Percentiles rank a stretch among this genome's conserved stretches.
Conservation (phyloP, 2,888 invertebrate species). For the Volucella zonaria region DNA sequence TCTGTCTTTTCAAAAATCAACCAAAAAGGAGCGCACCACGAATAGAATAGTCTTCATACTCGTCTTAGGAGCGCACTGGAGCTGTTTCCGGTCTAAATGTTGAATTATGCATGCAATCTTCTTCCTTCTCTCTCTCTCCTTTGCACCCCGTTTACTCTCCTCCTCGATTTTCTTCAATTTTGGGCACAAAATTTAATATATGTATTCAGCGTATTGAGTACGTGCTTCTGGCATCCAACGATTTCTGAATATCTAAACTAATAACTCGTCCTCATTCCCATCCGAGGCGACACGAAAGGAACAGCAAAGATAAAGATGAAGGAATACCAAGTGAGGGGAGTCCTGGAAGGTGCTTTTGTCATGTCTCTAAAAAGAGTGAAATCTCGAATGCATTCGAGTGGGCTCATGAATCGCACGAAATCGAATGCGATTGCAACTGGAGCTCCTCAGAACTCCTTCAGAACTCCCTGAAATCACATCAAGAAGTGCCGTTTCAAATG, state of each 20-base stretch:
- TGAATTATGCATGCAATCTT: conserved; percentile 70
- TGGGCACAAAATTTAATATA: conserved; percentile 63
- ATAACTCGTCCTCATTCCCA: conserved; percentile 43
- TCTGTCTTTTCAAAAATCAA: conserved; percentile 6
- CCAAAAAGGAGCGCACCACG: neutral
- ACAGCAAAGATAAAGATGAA: conserved; percentile 28
- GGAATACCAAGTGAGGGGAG: conserved; percentile 1
- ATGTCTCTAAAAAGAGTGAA: neutral
- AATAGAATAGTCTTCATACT: conserved; percentile 33
- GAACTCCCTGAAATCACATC: conserved; percentile 20
- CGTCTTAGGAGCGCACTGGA: neutral
- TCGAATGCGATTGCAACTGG: conserved; percentile 65
- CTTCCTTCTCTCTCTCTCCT: conserved; percentile 1
- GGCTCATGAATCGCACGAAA: conserved; percentile 23
- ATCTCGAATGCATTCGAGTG: conserved; percentile 65
- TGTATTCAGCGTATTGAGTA: conserved; percentile 62
- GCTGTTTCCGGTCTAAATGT: conserved; percentile 57
- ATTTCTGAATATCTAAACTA: conserved; percentile 52
- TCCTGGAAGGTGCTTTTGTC: conserved; percentile 5
- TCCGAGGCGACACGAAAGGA: neutral
- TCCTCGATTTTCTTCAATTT: conserved; percentile 28
- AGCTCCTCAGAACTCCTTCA: no score
- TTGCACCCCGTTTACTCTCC: neutral
- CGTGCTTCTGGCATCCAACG: conserved; percentile 56
- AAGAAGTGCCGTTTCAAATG: conserved; percentile 33